Percentiles rank a stretch among this genome's conserved stretches.
Conservation (phyloP, 1,140 invertebrate genomes). For the Megathymus violae region DNA sequence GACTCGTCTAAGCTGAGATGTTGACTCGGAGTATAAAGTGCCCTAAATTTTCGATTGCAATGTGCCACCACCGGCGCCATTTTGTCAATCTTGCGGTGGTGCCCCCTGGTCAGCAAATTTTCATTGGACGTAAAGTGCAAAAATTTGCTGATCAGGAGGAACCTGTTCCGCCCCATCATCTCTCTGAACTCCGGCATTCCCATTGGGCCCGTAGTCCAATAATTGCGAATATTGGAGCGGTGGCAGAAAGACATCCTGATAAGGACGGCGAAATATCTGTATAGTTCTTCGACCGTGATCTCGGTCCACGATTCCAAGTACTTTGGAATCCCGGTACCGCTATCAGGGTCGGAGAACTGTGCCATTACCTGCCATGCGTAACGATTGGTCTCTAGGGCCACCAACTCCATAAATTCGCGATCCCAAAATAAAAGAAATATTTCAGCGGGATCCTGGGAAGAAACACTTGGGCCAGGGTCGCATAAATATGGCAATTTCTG, state of each 20-base stretch:
- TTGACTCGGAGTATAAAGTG: conserved; percentile 34
- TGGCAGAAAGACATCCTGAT: conserved; percentile 39
- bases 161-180: conserved; percentile 39
- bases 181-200: conserved; percentile 42
- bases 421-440: background rate
- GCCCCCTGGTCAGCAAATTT: background rate
- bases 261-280: conserved; percentile 41
- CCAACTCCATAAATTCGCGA: background rate
- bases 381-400: conserved; percentile 41
- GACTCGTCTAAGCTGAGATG: conserved; percentile 42
- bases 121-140: background rate
- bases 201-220: conserved; percentile 34
- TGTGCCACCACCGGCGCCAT: conserved; percentile 8
- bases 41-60: conserved; percentile 41
- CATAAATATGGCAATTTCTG: too few species aligned
- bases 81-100: background rate
- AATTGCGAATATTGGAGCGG: conserved; percentile 37
- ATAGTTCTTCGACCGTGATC: conserved; percentile 37
- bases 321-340: conserved; percentile 6
- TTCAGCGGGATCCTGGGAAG: too few species aligned
- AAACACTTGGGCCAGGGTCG: too few species aligned
- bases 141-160: conserved; percentile 25
- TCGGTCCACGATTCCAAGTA: conserved; percentile 37
- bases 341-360: conserved; percentile 4
- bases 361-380: conserved; percentile 44